Base-by-base conservation (phyloP, 1,140 invertebrate genomes). In the Lepidurus couesii region DNA sequence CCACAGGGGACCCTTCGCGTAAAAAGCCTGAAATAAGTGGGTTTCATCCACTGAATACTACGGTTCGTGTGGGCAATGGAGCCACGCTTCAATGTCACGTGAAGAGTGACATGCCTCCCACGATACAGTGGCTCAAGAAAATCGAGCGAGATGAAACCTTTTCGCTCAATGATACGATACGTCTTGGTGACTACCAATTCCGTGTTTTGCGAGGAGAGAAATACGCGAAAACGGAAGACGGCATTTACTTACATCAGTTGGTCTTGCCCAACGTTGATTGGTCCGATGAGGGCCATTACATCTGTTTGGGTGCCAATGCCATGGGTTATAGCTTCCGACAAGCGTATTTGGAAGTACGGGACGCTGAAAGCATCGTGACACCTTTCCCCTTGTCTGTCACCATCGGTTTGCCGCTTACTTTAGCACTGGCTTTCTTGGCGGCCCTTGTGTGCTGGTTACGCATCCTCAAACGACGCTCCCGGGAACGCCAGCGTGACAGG, bases 241-340 rank as follows among this genome's bases (percentile, higher is more conserved):
- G 80, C 21, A 44, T 53, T n/a, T 81, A 77, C 78, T 42, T 81
- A 13, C 79, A 77, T 43, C 76, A 80, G 44, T 65, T 81, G 13
- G 44, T 78, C 10, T 80, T 81, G n/a, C 65, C 75, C n/a, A 77
- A 76, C 44, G 79, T 80, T 6, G 21, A 47, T 2, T 77, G 79
- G 77, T 26, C 42, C n/a, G 81, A 81, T 65, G 47, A 75, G 42
- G 81, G 81, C 75, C 79, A 81, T 77, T 81, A 81, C 53, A 76
- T 81, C n/a, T 81, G 81, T 42, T 75, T 81, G 44, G 81, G 80
- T 53, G 81, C 81, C 13, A 81, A 81, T 75, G 74, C 78, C 5
- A 79, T 81, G 78, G 81, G 81, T 44, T 81, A 78, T 73, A 81
- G 80, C 26, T 81, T 73, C 26, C 77, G 78, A 11, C 10, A 26